Evolutionary conservation across 2,113 vertebrate genomes (phyloP), one percentile per base, ranked within the genome.

Genomic region (Narcine bancroftii): DNA sequence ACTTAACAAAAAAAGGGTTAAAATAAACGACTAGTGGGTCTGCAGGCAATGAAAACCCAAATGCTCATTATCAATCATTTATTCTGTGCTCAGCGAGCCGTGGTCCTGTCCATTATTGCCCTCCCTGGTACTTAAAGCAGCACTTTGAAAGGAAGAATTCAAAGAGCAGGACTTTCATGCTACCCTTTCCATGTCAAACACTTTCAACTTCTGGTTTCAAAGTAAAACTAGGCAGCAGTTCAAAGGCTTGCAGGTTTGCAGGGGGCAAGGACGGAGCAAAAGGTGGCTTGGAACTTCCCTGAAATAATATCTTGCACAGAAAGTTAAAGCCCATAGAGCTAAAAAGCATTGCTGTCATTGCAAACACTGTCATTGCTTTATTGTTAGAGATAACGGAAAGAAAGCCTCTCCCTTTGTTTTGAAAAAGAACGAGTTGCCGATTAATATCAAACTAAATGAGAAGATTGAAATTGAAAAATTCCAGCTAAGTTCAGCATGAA

Each of bases 151-250:
- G 94, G 94, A 93, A 93, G 94, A 95, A 96, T 97, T 98, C 97
- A 98, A 97, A 98, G 97, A 96, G 96, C 96, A 95, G 95, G 96
- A 96, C 97, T 97, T 97, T 96, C 95, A 96, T 96, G 96, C 96
- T 96, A 95, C 94, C 94, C 94, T 96, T 97, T 96, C 96, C 95
- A 95, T 97, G 97, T 97, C 95, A 94, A 95, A 96, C 94, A 95
- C 97, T 98, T 98, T 98, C 96, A 97, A 97, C 95, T 96, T 94
- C 94, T 95, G 96, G 96, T 97, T 97, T 98, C 97, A 98, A 98
- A 98, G 97, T 97, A 95, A 94, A 96, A 96, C 96, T 96, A 92
- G 60, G 95, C 95, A 91, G 94, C 94, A 96, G 96, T 97, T 98
- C 97, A 98, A 98, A 98, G 97, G 95, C 96, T 95, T 93, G 92